Base-by-base conservation (phyloP, 30 jellyfish, hydroid and myxozoan genomes). In the Clytia hemisphaerica region DNA sequence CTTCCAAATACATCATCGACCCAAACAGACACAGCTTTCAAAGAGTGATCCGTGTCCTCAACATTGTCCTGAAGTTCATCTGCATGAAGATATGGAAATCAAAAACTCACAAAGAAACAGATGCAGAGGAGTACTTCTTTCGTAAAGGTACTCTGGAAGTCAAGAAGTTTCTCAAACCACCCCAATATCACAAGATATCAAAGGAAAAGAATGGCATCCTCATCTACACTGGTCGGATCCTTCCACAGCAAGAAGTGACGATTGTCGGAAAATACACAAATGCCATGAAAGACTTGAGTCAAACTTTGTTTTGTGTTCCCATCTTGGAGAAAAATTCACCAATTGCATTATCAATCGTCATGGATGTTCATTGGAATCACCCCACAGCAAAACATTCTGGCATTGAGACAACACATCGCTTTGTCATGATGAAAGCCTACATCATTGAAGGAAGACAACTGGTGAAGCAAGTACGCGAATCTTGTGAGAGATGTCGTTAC, bases 131-230 rank as follows among this genome's bases (percentile, higher is more conserved):
- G 25, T 49, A 16, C 25, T 49, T 49, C 63, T 49, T 49, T 33
- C 19, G 18, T 28, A 49, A 49, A 49, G 63, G 63, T 49, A n/a
- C 63, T 16, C 19, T n/a, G 25, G 63, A 49, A 49, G 63, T 49
- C n/a, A 33, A 28, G 32, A 49, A 49, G 63, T 49, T 40, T 28
- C 63, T 33, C 19, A 49, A 49, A 16, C 25, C 19, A 16, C 25
- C 63, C n/a, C n/a, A n/a, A n/a, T n/a, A n/a, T n/a, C n/a, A n/a
- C n/a, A n/a, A n/a, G n/a, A n/a, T n/a, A n/a, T n/a, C n/a, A n/a
- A n/a, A n/a, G n/a, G n/a, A n/a, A n/a, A n/a, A n/a, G n/a, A n/a
- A n/a, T n/a, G n/a, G n/a, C n/a, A n/a, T n/a, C n/a, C n/a, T n/a
- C n/a, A n/a, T n/a, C n/a, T n/a, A n/a, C n/a, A n/a, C n/a, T 4